A percentile compares a stretch with the other conserved stretches of the same genome.
phyloP scores from a whole-genome alignment of 2,113 vertebrate genomes.

The Clupea harengus region DNA sequence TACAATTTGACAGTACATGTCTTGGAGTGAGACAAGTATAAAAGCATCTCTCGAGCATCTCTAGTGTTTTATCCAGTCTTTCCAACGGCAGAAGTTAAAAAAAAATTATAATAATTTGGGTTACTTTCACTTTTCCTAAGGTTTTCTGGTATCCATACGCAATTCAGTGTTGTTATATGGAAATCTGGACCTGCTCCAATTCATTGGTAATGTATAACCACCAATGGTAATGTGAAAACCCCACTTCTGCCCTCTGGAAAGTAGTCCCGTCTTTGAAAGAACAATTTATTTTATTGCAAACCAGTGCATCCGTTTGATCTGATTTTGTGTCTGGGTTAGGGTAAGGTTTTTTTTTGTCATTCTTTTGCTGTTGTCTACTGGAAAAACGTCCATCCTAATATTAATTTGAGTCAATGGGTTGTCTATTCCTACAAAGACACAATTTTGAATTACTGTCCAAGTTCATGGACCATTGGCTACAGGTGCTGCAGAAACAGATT shows the following conservation, averaged over 20 bases:
- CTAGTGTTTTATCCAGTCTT: no score
- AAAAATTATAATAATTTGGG: neutral
- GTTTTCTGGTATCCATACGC: neutral
- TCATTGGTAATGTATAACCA: neutral
- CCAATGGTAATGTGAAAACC: neutral
- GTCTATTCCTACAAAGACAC: neutral
- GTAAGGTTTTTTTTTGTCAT: neutral
- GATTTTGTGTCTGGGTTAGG: neutral
- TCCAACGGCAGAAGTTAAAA: neutral
- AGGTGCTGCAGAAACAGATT: neutral
- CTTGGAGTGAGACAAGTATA: no score
- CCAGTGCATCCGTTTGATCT: neutral
- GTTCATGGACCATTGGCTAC: neutral
- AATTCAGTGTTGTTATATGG: slow-evolving; percentile 1
- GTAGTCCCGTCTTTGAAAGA: neutral
- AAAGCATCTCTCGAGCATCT: no score
- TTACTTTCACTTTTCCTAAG: neutral
- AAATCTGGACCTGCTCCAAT: neutral
- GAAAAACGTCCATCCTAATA: neutral
- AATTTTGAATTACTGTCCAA: neutral
- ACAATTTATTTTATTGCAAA: neutral
- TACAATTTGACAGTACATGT: neutral
- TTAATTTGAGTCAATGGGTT: slow-evolving; percentile 7
- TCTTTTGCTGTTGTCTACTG: neutral
- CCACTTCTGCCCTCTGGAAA: neutral